Evolutionary conservation across 2,797 vertebrate species (phyloP).

Genomic region (Scarus forsteni): DNA sequence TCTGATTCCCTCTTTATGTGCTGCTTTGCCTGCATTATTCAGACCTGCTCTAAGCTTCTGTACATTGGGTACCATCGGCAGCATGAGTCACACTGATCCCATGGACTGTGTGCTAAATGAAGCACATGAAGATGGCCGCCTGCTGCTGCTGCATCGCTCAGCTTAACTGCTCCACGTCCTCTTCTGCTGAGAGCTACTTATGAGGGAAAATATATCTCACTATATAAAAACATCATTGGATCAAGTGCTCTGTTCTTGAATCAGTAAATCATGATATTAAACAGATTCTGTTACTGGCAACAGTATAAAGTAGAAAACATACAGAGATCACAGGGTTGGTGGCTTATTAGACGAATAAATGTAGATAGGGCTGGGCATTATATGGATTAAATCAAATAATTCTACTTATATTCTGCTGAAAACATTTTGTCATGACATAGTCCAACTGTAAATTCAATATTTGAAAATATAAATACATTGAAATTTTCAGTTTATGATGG

Average conservation of each 20-base stretch:
- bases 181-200: neutral
- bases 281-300: neutral
- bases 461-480: no score
- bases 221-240: slow-evolving; percentile 7
- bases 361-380: no score
- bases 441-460: no score
- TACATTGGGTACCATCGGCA: neutral
- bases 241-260: neutral
- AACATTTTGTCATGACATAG: no score
- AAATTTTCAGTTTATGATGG: no score
- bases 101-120: slow-evolving; percentile 6
- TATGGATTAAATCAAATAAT: no score
- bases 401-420: no score
- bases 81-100: slow-evolving; percentile 5
- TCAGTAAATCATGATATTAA: neutral
- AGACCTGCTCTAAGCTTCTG: neutral
- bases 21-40: neutral
- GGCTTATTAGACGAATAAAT: slow-evolving; percentile 14
- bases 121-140: slow-evolving; percentile 12
- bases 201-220: neutral
- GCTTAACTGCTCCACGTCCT: neutral
- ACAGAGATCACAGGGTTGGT: neutral
- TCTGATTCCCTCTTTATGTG: neutral
- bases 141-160: neutral
- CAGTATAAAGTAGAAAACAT: slow-evolving; percentile 12